Evolutionary conservation across 2,888 invertebrate species (phyloP), one percentile per base, ranked within the genome.

Genomic region (Megalurothrips usitatus): DNA sequence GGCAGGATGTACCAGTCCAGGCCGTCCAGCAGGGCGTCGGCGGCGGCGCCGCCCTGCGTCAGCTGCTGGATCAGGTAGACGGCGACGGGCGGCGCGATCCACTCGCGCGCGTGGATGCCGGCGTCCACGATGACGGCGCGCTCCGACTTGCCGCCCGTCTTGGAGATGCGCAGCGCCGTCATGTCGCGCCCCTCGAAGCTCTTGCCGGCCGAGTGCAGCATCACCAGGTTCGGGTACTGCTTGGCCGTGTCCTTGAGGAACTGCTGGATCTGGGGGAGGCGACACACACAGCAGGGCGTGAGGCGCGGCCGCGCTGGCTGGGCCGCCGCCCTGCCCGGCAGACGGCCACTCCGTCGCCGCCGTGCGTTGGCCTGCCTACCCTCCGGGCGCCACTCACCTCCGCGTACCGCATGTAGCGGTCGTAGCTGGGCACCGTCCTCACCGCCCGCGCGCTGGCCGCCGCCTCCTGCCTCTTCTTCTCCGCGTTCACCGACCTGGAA

Each of bases 61-160:
- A 95, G 86, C 81, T 91, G 89, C 85, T 94, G 90, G 26, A 94
- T 92, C 49, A 94, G 88, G 86, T 91, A 94, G 0, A 94, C 93
- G 12, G 93, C 94, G 0, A 92, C 90, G 0, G 94, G 93, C 0
- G 93, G 92, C 80, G 93, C 93, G 85, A 95, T 94, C 95, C 95
- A 97, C 88, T 97, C 97, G n/a, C 96, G 90, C 0, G 95, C 94
- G 84, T 96, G 95, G 83, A 95, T 95, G 23, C 94, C 92, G 82
- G 82, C 19, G 68, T 75, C 68, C 26, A 75, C 68, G 68, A 75
- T 26, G 23, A 75, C 12, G 68, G 23, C 68, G 11, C 68, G 26
- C 68, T 12, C 8, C 23, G 68, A 75, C 23, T 75, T 26, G 68
- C 68, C 68, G 68, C 68, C 68, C 23, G 23, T 26, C 68, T 23